Percentiles rank a stretch among this genome's conserved stretches.
Evolutionary conservation across 2,113 vertebrate genomes (phyloP).

Genomic region (Pterophyllum scalare): DNA sequence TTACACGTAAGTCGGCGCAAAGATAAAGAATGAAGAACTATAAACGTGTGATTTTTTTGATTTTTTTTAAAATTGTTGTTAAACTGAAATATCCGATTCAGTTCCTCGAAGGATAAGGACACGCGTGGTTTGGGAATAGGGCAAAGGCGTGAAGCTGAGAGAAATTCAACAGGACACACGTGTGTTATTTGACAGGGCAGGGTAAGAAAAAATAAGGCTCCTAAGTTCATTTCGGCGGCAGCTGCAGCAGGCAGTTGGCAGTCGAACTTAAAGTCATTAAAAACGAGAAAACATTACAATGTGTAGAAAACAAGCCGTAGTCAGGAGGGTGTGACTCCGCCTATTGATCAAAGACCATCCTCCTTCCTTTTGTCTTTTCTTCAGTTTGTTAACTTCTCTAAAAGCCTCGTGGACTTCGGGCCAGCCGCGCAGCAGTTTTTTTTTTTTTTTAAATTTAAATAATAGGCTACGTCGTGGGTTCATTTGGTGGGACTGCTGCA

Average conservation of each 20-base stretch:
- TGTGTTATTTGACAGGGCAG: neutral
- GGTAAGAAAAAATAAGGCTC: neutral
- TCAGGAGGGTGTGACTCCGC: constrained; percentile 68
- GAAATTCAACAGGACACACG: neutral
- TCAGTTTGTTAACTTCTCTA: constrained; percentile 70
- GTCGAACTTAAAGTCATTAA: constrained; percentile 19
- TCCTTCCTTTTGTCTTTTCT: constrained; percentile 73
- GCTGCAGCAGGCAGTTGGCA: neutral
- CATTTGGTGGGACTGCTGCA: neutral
- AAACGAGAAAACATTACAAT: constrained; percentile 40
- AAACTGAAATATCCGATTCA: neutral
- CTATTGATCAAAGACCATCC: constrained; percentile 77
- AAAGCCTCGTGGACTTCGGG: constrained; percentile 54
- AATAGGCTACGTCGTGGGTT: neutral
- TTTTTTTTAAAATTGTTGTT: neutral
- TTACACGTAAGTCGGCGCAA: neutral
- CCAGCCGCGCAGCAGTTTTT: constrained; percentile 1
- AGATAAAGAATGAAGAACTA: neutral
- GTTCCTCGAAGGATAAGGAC: neutral
- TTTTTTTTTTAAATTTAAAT: neutral
- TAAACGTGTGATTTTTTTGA: neutral
- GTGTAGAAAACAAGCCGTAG: constrained; percentile 39
- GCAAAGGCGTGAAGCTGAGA: neutral
- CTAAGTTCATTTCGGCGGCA: neutral
- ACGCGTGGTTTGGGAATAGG: neutral